These are phyloP conservation scores for Morpho helenor DNA, from an alignment of 2,888 invertebrate species.

Conservation along the genomic window DNA sequence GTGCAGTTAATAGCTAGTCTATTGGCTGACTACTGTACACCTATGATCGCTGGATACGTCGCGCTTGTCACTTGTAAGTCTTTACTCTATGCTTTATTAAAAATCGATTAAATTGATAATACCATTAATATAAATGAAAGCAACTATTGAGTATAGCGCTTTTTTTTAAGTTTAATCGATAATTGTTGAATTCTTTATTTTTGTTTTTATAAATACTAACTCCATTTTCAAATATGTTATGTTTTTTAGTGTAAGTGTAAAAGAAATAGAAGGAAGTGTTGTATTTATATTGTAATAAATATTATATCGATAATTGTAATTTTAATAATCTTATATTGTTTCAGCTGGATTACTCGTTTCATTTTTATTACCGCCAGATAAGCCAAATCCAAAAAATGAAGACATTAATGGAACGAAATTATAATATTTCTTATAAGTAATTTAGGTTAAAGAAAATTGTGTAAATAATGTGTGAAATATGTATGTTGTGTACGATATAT, in stretches of 20 bases:
- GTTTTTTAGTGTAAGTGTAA: too few species aligned
- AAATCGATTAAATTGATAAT: too few species aligned
- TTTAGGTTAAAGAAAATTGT: neutral
- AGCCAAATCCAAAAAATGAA: neutral
- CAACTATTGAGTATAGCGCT: too few species aligned
- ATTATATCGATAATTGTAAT: too few species aligned
- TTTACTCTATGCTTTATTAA: neutral
- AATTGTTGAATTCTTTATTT: too few species aligned
- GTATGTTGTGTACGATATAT: too few species aligned
- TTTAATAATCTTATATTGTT: conserved; percentile 30
- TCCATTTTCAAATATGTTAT: too few species aligned
- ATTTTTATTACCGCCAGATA: conserved; percentile 47
- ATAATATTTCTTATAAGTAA: neutral
- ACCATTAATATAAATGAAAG: too few species aligned
- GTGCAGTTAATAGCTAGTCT: conserved; percentile 57
- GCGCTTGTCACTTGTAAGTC: conserved; percentile 49
- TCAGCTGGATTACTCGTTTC: conserved; percentile 53
- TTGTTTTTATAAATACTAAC: too few species aligned
- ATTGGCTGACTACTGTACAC: conserved; percentile 47
- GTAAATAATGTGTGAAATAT: neutral
- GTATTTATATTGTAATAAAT: too few species aligned
- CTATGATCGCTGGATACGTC: conserved; percentile 52
- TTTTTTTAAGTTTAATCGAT: too few species aligned
- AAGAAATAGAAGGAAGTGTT: too few species aligned
- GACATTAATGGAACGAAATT: conserved; percentile 9